Evolutionary conservation across 2,797 vertebrate genomes (phyloP).

Genomic region (Onychomys torridus): DNA sequence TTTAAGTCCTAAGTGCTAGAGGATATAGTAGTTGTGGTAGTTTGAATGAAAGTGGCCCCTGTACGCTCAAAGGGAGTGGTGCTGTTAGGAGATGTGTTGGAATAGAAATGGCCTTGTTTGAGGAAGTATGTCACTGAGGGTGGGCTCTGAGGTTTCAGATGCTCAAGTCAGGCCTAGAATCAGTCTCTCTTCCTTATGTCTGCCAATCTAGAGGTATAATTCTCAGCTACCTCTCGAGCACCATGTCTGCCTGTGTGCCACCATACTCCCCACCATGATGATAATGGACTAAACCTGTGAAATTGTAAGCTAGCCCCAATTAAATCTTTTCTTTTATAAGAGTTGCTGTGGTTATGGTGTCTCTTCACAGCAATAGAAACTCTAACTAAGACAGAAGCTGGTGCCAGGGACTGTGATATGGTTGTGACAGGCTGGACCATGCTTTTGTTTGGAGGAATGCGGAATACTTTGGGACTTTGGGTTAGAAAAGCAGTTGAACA

Average conservation of each 20-base stretch:
- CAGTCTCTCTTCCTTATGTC: background rate
- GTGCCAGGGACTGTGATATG: background rate
- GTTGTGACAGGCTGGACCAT: background rate
- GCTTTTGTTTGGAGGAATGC: background rate
- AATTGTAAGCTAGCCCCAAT: background rate
- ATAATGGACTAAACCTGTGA: background rate
- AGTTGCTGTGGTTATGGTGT: background rate
- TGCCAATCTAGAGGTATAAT: background rate
- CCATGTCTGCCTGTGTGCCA: background rate
- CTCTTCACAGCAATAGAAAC: background rate
- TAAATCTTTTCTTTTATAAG: background rate
- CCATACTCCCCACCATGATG: background rate
- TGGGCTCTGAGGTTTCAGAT: background rate
- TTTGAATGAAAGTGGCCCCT: background rate
- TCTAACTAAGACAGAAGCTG: background rate
- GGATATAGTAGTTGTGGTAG: background rate
- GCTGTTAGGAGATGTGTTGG: background rate
- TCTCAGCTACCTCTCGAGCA: background rate
- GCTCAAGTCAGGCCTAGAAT: background rate
- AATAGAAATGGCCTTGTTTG: too few species aligned
- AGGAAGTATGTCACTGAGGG: background rate
- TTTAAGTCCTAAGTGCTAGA: background rate
- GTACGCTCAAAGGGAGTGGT: background rate
- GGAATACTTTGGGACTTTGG: background rate
- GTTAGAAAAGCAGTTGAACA: background rate